phyloP scores from a whole-genome alignment of 2,797 vertebrate genomes.

The Anguilla obscura region DNA sequence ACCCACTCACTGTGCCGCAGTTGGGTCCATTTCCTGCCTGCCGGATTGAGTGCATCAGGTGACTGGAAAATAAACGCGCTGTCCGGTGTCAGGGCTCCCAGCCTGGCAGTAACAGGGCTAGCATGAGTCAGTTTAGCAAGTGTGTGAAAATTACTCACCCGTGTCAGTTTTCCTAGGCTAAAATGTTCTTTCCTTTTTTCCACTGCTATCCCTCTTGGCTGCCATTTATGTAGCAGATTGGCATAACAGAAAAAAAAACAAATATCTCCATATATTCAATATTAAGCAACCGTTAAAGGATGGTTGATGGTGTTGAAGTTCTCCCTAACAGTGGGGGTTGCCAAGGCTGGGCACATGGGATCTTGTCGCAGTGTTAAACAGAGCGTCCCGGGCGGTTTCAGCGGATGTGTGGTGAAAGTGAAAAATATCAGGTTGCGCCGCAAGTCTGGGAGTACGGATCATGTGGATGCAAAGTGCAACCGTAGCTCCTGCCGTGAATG shows the following conservation, averaged over 20 bases:
- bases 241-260: conserved; percentile 18
- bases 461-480: conserved; percentile 65
- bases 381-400: not conserved
- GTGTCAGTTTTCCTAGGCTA: conserved; percentile 67
- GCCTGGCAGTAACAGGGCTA: conserved; percentile 40
- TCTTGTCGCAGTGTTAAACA: not conserved
- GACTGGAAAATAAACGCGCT: conserved; percentile 34
- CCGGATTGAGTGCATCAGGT: conserved; percentile 25
- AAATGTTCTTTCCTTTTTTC: conserved; percentile 73
- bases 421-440: conserved; percentile 76
- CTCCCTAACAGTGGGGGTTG: not conserved
- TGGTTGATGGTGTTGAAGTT: not conserved
- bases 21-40: conserved; percentile 23
- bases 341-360: not conserved
- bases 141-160: conserved; percentile 66
- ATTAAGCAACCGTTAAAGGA: not conserved
- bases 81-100: conserved; percentile 31
- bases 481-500: conserved; percentile 64
- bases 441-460: conserved; percentile 70
- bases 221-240: conserved; percentile 68
- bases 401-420: conserved; percentile 71
- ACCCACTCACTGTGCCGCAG: not conserved
- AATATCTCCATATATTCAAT: not conserved
- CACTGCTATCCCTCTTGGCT: conserved; percentile 43
- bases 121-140: conserved; percentile 32